phyloP scores from a whole-genome alignment of 2,888 invertebrate genomes.

The Machimus atricapillus region DNA sequence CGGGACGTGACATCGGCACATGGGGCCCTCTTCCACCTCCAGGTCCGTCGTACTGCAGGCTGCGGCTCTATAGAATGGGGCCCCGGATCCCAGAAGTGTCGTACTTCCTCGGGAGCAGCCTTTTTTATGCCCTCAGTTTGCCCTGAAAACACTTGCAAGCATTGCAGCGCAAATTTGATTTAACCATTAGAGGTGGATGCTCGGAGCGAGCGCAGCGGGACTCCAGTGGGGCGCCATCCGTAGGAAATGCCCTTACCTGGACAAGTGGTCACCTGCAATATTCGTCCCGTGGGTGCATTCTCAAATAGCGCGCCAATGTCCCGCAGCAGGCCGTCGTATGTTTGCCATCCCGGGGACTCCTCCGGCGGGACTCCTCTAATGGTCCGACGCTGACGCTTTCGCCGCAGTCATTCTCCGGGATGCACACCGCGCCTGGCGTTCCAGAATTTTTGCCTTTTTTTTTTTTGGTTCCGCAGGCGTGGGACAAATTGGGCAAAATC shows the following conservation, averaged over 20 bases:
- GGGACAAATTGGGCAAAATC: neutral
- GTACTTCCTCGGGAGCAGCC: neutral
- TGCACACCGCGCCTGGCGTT: neutral
- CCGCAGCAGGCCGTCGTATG: neutral
- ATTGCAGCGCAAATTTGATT: constrained; percentile 14
- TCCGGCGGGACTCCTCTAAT: neutral
- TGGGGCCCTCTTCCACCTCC: neutral
- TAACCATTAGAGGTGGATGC: neutral
- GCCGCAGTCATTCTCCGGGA: constrained; percentile 2
- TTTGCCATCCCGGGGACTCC: neutral
- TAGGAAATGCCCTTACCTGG: constrained; percentile 10
- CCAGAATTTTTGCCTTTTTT: neutral
- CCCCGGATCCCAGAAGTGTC: neutral
- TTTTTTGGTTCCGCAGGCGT: neutral
- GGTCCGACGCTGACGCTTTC: neutral
- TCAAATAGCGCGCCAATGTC: neutral
- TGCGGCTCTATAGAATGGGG: neutral
- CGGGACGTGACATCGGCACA: neutral
- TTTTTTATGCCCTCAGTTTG: neutral
- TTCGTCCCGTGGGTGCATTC: constrained; percentile 27
- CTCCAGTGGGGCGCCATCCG: neutral
- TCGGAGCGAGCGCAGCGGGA: neutral
- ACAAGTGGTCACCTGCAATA: constrained; percentile 39
- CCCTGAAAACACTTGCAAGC: neutral
- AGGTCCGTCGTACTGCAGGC: neutral